Base-by-base conservation (phyloP, 2,797 vertebrate species). In the Gobionotothen gibberifrons region DNA sequence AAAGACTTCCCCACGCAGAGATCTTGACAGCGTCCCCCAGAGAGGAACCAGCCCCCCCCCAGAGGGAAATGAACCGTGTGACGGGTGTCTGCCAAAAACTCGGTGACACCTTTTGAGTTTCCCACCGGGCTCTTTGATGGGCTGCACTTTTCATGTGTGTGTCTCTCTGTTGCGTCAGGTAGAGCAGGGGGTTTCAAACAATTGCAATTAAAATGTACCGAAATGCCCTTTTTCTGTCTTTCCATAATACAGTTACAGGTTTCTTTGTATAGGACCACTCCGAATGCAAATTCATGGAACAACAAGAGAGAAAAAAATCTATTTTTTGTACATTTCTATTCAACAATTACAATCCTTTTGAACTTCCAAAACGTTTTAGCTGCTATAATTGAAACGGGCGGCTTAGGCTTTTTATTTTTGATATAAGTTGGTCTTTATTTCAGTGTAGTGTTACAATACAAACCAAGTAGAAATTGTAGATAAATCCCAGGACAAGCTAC, bases 61-160 rank as follows among this genome's bases (percentile, higher is more conserved):
- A n/a, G 63, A 63, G 90, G 87, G 87, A 76, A 72, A 48, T 87
- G 84, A 90, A 87, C 86, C 76, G 47, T 80, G 82, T 87, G 90
- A 87, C 79, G 72, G 72, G 62, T 81, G 66, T 72, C 86, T 85
- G 87, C 81, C 81, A 71, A 47, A 74, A 80, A 69, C 72, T 40
- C 22, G 59, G 81, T 60, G 86, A 86, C 85, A 78, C 67, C 77
- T 68, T 87, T 78, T 73, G 60, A 86, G 71, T 82, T 87, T 79
- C 76, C 64, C 59, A 49, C 65, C 74, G 22, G 69, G 55, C 61
- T 71, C 53, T 90, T 82, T 91, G 82, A 88, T 70, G 76, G 68
- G 74, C 69, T 72, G 52, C 81, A 13, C 74, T 79, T 84, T 82
- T 82, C 55, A 65, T 55, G 59, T 48, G 69, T 73, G 51, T 84